phyloP scores from a whole-genome alignment of 2,797 vertebrate genomes.

The Jordanella pulchra region DNA sequence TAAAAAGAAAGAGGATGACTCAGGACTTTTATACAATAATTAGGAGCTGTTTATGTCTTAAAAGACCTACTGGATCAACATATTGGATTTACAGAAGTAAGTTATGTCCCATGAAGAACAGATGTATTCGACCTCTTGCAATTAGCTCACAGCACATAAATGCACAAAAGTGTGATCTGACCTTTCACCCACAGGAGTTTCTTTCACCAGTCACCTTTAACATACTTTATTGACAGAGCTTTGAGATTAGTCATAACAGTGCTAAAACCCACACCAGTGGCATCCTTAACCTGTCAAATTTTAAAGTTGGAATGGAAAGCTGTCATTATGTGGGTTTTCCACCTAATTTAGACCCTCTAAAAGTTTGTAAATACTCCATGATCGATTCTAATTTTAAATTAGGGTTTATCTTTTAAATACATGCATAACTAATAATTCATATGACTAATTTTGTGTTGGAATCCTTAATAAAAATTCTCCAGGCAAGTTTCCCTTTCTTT shows the following conservation, averaged over 20 bases:
- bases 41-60: not conserved
- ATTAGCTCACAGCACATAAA: not conserved
- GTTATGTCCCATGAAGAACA: not conserved
- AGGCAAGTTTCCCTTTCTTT: not conserved
- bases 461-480: not conserved
- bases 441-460: not conserved
- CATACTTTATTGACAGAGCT: not conserved
- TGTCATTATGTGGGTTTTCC: not conserved
- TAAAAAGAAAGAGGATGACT: not conserved
- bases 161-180: not conserved
- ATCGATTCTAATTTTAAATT: no score
- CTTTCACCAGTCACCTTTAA: constrained; percentile 6
- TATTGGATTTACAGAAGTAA: not conserved
- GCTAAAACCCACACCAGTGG: not conserved
- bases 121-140: not conserved
- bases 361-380: no score
- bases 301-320: not conserved
- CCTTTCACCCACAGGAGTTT: not conserved
- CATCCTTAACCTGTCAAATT: not conserved
- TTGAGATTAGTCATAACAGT: not conserved
- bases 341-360: not conserved
- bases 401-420: not conserved
- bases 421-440: not conserved
- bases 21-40: not conserved
- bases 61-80: not conserved